Evolutionary conservation across 2,113 vertebrate species (phyloP), one percentile per base, ranked within the genome.

Genomic region (Elgaria multicarinata): DNA sequence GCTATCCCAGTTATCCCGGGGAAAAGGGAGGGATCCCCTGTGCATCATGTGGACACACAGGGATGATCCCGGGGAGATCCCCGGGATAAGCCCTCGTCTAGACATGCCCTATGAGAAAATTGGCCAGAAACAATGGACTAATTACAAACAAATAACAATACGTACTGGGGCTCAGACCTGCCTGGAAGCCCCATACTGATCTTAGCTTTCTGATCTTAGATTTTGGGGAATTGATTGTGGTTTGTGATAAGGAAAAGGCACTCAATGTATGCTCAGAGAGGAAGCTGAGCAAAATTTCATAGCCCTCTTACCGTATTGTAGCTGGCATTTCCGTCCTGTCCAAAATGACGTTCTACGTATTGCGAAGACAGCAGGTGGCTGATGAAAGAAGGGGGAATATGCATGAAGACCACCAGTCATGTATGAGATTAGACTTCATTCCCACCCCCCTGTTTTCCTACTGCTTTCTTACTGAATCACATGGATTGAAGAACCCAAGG

Each of bases 301-400:
- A 46, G 3, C 3, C 33, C 39, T 89, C 98, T 98, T 97, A 99
- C 98, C 88, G 93, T 93, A 91, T 96, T 98, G 93, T 97, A 97
- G 79, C 95, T 96, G 33, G 97, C 88, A 58, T 96, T 97, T 89
- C 96, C 97, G 24, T 98, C 97, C 9, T 88, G 82, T 89, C 96
- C 95, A 92, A 98, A 95, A 93, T 98, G 98, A 8, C 98, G 97
- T 78, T 99, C 98, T 93, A 98, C 96, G 6, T 99, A 99, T 39
- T 97, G 96, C 0, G 98, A 98, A 53, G 98, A 98, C n/a, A 99
- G 97, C 83, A 99, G 98, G 94, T 98, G 97, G 93, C 98, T 99
- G 96, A 46, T 87, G 82, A 91, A 58, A 93, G 87, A 95, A 64
- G 85, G 64, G 89, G 42, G 62, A 58, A 46, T 28, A n/a, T 31